Base-by-base conservation (phyloP, 1,140 invertebrate species). In the Drosophila subpulchrella region DNA sequence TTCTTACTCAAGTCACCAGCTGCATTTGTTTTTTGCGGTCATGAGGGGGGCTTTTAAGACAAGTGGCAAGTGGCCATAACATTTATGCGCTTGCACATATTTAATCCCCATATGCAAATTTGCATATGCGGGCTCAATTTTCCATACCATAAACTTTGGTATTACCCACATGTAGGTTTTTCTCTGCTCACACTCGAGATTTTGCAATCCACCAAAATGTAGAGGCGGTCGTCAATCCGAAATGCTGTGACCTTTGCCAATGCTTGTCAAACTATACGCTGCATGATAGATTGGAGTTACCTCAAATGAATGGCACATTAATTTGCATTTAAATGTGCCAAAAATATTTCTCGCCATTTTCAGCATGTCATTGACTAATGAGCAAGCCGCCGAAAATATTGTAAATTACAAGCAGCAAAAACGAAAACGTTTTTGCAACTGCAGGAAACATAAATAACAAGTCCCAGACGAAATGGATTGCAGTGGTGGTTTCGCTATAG, bases 311-410 rank as follows among this genome's bases (percentile, higher is more conserved):
- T 72, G 66, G 68, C 68, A 70, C 68, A 72, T 72, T 72, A 72
- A 72, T 72, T 72, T 72, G 68, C 65, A 71, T 72, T 72, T 72
- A 72, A 72, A 72, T 72, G 66, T 71, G 67, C 68, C 68, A 72
- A 71, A 72, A 72, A 68, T 72, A 72, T 58, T 68, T 71, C 44
- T 47, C 68, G 68, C 68, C 67, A 48, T 71, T 72, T 71, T 50
- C 53, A 58, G 66, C 66, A n/a, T 72, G 68, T 72, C 68, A 72
- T 72, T 72, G 68, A 72, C 68, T 72, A 72, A 72, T 72, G 68
- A 72, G 68, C 66, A 20, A 44, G 68, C 65, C 51, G 36, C 47
- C 68, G 66, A 71, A 58, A 71, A 71, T 38, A 41, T 71, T 72
- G 53, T 72, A 71, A 71, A 57, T 71, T 71, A 15, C 65, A 20